These are phyloP conservation scores for Conomelus anceps DNA, from an alignment of 2,888 invertebrate species.

Conservation along the genomic window DNA sequence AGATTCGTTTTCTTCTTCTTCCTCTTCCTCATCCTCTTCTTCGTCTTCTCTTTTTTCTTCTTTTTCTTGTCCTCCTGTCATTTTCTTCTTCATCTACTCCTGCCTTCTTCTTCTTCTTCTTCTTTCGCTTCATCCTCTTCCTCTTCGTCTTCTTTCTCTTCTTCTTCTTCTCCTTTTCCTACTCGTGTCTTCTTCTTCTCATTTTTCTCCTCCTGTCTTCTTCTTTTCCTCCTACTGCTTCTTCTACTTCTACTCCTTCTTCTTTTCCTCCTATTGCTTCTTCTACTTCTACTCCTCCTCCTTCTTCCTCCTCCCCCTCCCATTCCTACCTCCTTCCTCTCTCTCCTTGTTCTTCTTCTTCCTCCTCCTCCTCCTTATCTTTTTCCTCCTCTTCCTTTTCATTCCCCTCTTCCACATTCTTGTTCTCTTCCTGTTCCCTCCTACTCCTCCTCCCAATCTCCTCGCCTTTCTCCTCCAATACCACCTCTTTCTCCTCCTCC, in stretches of 20 bases:
- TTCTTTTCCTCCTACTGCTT: background rate
- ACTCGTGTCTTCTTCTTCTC: background rate
- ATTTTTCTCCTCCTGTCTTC: background rate
- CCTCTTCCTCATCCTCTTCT: background rate
- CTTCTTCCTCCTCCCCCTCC: no score
- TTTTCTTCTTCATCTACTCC: background rate
- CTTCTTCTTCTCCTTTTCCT: background rate
- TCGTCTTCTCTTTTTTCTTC: background rate
- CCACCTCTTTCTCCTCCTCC: background rate
- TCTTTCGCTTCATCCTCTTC: background rate
- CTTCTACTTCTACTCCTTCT: background rate
- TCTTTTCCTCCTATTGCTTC: background rate
- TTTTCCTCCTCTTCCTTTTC: background rate
- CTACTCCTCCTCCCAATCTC: background rate
- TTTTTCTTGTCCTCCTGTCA: background rate
- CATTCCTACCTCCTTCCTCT: no score
- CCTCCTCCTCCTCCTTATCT: background rate
- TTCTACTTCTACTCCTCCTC: no score
- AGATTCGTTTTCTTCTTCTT: background rate
- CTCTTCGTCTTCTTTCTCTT: background rate
- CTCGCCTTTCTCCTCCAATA: background rate
- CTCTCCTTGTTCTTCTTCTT: no score
- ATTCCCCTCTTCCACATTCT: background rate
- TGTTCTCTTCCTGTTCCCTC: no score
- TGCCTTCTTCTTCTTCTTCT: no score